phyloP scores from a whole-genome alignment of 2,888 invertebrate species.

The Drosophila nr. perissopoda region DNA sequence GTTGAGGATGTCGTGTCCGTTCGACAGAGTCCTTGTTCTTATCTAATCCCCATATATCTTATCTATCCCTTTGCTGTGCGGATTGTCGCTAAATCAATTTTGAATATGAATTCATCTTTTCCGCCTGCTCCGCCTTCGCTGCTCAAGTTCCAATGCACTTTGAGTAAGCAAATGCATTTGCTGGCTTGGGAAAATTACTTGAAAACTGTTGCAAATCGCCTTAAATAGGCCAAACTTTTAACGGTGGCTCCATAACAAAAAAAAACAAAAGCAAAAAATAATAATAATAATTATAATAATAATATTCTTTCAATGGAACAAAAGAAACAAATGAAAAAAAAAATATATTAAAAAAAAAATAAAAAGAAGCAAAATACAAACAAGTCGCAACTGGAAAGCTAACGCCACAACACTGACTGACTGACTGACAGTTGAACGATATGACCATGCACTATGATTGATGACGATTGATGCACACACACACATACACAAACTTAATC shows the following conservation, averaged over 20 bases:
- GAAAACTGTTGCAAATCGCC: constrained; percentile 11
- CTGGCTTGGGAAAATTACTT: background rate
- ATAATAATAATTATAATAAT: background rate
- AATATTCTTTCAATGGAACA: background rate
- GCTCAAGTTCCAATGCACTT: constrained; percentile 2
- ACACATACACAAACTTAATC: background rate
- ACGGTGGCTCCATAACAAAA: background rate
- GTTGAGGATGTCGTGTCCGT: constrained; percentile 7
- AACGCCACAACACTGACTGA: background rate
- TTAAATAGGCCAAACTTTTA: constrained; percentile 14
- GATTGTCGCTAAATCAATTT: background rate
- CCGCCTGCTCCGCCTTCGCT: background rate
- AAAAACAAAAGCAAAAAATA: background rate
- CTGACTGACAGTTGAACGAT: constrained; percentile 5
- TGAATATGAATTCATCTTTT: background rate
- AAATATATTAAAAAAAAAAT: background rate
- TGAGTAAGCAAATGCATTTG: constrained; percentile 59
- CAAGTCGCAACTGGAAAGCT: background rate
- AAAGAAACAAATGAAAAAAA: background rate
- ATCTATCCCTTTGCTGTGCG: background rate
- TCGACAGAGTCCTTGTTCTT: constrained; percentile 12
- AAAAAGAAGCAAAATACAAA: constrained; percentile 11
- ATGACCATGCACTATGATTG: background rate
- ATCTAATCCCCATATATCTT: background rate
- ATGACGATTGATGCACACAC: background rate